Evolutionary conservation across 2,888 invertebrate genomes (phyloP).

Genomic region (Sclerodermus sp.): DNA sequence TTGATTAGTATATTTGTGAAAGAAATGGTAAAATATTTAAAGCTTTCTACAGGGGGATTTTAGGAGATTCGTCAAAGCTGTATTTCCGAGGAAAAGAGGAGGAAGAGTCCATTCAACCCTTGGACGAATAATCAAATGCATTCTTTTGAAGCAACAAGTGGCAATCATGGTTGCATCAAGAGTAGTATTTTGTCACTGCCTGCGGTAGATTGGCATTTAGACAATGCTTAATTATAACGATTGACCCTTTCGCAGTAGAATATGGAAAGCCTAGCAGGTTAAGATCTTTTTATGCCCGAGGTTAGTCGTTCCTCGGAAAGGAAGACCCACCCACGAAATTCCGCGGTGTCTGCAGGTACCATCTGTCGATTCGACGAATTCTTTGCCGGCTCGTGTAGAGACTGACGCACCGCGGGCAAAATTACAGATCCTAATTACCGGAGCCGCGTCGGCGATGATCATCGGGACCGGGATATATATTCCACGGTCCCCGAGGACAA

Average conservation of each 20-base stretch:
- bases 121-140: no score
- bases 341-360: constrained; percentile 24
- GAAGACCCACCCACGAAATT: constrained; percentile 45
- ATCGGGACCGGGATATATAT: background rate
- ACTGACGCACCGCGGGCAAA: constrained; percentile 27
- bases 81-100: no score
- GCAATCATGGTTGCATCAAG: background rate
- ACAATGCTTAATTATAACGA: background rate
- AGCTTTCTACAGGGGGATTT: no score
- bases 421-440: constrained; percentile 24
- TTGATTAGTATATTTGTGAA: no score
- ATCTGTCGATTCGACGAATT: constrained; percentile 41
- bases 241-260: background rate
- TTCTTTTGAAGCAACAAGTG: background rate
- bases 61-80: no score
- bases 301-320: background rate
- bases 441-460: constrained; percentile 1
- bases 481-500: constrained; percentile 18
- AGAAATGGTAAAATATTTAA: no score
- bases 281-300: no score
- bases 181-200: background rate
- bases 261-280: no score
- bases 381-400: constrained; percentile 9
- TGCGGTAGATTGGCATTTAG: no score
- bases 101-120: no score